Percentiles rank a stretch among this genome's conserved stretches.
These are phyloP conservation scores for Drosophila santomea DNA, from an alignment of 1,140 invertebrate species.

Conservation along the genomic window DNA sequence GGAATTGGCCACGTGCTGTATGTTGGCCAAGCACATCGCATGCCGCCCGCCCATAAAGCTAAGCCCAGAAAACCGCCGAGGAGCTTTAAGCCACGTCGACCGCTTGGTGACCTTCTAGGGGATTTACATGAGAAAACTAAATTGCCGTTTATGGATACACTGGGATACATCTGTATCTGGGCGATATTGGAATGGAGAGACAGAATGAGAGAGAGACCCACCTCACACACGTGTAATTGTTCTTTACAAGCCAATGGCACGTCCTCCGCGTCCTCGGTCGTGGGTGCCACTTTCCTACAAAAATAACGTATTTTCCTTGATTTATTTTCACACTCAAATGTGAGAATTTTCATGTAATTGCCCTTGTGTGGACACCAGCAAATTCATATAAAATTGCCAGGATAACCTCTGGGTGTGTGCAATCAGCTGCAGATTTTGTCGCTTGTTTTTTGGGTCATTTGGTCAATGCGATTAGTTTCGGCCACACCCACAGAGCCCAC, in stretches of 20 bases:
- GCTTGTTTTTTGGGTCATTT: conserved; percentile 78
- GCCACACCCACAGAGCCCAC: conserved; percentile 48
- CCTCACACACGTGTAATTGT: conserved; percentile 39
- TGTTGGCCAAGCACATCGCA: conserved; percentile 17
- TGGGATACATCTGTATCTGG: conserved; percentile 21
- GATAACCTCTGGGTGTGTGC: conserved; percentile 55
- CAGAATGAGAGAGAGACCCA: not conserved
- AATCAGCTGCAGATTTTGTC: conserved; percentile 75
- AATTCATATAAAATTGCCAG: conserved; percentile 68
- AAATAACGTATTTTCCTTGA: conserved; percentile 54
- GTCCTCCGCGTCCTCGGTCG: conserved; percentile 22
- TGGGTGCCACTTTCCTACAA: conserved; percentile 2
- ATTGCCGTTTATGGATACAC: conserved; percentile 53
- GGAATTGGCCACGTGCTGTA: conserved; percentile 56
- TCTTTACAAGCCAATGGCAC: conserved; percentile 45
- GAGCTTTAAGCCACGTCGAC: conserved; percentile 58
- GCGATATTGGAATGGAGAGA: conserved; percentile 13
- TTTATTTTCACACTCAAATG: conserved; percentile 67
- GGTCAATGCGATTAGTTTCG: conserved; percentile 71
- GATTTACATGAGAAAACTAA: conserved; percentile 64
- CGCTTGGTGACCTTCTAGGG: conserved; percentile 44
- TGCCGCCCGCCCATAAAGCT: conserved; percentile 30
- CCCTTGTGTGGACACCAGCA: conserved; percentile 53
- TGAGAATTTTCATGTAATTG: conserved; percentile 70
- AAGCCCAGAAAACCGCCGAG: conserved; percentile 39